Evolutionary conservation across 2,888 invertebrate genomes (phyloP).

Genomic region (Scaptomyza tumidula): DNA sequence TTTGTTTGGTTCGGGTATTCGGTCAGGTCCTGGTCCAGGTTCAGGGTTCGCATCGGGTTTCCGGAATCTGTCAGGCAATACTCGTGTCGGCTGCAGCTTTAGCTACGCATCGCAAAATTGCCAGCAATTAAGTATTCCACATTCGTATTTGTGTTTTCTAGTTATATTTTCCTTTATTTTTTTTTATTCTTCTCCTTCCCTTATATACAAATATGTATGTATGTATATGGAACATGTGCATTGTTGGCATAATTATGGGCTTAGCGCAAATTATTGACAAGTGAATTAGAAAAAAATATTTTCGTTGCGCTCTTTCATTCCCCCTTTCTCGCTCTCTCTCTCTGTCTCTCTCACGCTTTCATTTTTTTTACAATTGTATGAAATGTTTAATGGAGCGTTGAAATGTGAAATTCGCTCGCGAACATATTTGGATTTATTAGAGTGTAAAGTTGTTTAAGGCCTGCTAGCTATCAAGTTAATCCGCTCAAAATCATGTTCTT

Average conservation of each 20-base stretch:
- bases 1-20: background rate
- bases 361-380: constrained; percentile 26
- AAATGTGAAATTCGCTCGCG: constrained; percentile 53
- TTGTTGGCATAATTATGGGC: constrained; percentile 77
- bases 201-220: background rate
- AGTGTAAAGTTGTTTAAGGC: constrained; percentile 32
- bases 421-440: constrained; percentile 39
- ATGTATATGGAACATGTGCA: constrained; percentile 46
- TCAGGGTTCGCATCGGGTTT: constrained; percentile 32
- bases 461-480: constrained; percentile 29
- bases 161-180: constrained; percentile 38
- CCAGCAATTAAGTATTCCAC: constrained; percentile 69
- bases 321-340: too few species aligned
- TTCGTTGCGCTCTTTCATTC: constrained; percentile 16
- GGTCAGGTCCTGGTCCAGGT: constrained; percentile 3
- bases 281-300: constrained; percentile 76
- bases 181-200: constrained; percentile 8
- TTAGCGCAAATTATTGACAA: constrained; percentile 75
- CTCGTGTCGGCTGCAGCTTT: constrained; percentile 36
- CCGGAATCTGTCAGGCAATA: constrained; percentile 64
- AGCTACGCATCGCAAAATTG: constrained; percentile 67
- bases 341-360: too few species aligned
- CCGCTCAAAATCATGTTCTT: constrained; percentile 3
- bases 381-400: constrained; percentile 48
- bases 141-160: constrained; percentile 36